Percentiles rank a stretch among this genome's conserved stretches.
Evolutionary conservation across 2,888 invertebrate species (phyloP).

Genomic region (Andrena camellia): DNA sequence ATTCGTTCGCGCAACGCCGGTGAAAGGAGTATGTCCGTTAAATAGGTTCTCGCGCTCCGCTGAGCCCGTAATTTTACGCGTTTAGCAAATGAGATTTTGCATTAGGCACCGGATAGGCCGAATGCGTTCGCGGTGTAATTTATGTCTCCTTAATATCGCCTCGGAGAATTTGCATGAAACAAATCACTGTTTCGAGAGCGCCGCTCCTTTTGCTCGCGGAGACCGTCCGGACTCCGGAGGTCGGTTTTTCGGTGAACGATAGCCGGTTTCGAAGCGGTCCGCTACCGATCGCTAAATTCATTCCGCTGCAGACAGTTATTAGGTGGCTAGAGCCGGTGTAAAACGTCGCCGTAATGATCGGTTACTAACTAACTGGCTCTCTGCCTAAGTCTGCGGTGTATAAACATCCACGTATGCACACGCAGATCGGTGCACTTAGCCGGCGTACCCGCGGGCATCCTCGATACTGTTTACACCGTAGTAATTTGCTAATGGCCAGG

Average conservation of each 20-base stretch:
- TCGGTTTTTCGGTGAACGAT: slow-evolving; percentile 25
- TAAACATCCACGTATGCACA: slow-evolving; percentile 54
- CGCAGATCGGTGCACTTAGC: slow-evolving; percentile 55
- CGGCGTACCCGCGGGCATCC: slow-evolving; percentile 63
- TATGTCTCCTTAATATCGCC: background rate
- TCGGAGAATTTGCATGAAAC: slow-evolving; percentile 27
- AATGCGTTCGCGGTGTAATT: slow-evolving; percentile 1
- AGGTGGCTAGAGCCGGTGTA: slow-evolving; percentile 80
- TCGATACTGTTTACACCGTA: slow-evolving; percentile 83
- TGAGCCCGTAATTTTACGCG: background rate
- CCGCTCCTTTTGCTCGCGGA: background rate
- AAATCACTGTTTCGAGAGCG: slow-evolving; percentile 20
- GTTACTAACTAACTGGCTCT: slow-evolving; percentile 78
- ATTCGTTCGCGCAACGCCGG: background rate
- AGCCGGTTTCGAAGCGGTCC: slow-evolving; percentile 37
- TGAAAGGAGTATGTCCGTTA: background rate
- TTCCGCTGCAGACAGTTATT: slow-evolving; percentile 77
- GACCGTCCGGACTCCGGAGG: background rate
- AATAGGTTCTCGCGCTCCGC: slow-evolving; percentile 10
- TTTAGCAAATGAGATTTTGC: slow-evolving; percentile 9
- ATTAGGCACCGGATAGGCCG: background rate
- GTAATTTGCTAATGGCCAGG: slow-evolving; percentile 83
- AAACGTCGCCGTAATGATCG: slow-evolving; percentile 80
- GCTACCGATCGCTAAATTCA: slow-evolving; percentile 75
- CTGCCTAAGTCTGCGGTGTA: slow-evolving; percentile 34